Percentiles rank a stretch among this genome's conserved stretches.
phyloP scores from a whole-genome alignment of 2,113 vertebrate species.

The Todiramphus chloris region DNA sequence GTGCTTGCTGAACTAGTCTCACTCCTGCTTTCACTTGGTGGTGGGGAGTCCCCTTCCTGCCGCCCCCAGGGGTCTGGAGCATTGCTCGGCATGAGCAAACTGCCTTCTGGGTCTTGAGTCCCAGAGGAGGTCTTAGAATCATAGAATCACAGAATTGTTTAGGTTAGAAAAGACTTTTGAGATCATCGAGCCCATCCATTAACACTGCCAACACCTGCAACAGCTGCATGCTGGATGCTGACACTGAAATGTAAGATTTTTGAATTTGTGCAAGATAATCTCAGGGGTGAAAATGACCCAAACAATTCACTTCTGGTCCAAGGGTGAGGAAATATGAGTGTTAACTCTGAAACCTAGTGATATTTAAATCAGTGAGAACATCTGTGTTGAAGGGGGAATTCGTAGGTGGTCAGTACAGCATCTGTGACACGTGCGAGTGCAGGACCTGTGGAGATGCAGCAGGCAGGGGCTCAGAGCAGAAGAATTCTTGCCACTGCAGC shows the following conservation, averaged over 20 bases:
- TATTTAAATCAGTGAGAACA: background rate
- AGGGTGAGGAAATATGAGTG: background rate
- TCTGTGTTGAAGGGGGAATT: background rate
- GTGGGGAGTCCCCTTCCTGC: background rate
- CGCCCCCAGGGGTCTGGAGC: rapidly evolving
- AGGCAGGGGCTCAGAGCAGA: background rate
- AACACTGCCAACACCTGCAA: background rate
- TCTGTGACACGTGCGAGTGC: background rate
- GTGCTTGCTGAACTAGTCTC: background rate
- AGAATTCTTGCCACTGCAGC: background rate
- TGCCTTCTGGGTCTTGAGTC: background rate
- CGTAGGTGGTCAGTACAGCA: background rate
- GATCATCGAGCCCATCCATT: no score
- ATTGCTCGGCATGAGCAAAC: no score
- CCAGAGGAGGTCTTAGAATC: background rate
- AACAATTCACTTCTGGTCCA: background rate
- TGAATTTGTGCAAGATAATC: background rate
- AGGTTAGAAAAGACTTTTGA: background rate
- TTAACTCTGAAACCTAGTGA: background rate
- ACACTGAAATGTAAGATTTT: background rate
- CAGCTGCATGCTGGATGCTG: background rate
- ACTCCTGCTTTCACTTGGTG: background rate
- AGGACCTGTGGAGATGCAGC: background rate
- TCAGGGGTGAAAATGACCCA: rapidly evolving
- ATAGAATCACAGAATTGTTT: background rate